Percentiles rank a stretch among this genome's conserved stretches.
Conservation (phyloP, 1,140 invertebrate species). For the Mizuhopecten yessoensis region DNA sequence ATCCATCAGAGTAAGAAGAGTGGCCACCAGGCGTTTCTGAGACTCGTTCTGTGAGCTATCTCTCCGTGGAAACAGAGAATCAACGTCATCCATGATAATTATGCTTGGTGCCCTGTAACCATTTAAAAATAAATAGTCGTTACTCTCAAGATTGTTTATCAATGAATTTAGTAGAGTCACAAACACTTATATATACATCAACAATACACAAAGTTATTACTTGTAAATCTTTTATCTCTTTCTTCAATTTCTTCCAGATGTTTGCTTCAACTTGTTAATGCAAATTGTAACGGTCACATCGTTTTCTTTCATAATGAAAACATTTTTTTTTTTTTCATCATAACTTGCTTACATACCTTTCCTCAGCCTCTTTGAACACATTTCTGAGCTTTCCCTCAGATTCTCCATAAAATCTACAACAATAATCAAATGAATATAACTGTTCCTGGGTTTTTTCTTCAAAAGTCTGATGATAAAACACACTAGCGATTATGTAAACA, state of each 20-base stretch:
- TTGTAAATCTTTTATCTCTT: too few relatives aligned
- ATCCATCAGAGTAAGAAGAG: slow-evolving; percentile 89
- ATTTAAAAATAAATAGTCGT: too few relatives aligned
- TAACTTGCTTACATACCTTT: slow-evolving; percentile 76
- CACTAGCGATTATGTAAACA: background rate
- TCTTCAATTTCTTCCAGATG: too few relatives aligned
- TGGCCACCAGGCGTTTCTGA: slow-evolving; percentile 89
- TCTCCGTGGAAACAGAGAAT: slow-evolving; percentile 98
- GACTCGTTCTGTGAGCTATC: slow-evolving; percentile 87
- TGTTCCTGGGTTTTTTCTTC: too few relatives aligned
- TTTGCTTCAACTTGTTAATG: too few relatives aligned
- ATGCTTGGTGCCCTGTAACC: slow-evolving; percentile 92
- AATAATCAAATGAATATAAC: background rate
- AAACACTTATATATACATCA: too few relatives aligned
- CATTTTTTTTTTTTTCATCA: too few relatives aligned
- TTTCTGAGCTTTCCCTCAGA: slow-evolving; percentile 88
- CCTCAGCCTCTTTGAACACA: slow-evolving; percentile 88
- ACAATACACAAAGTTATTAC: too few relatives aligned
- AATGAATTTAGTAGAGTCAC: too few relatives aligned
- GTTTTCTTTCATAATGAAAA: too few relatives aligned
- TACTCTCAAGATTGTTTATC: too few relatives aligned
- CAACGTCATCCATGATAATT: slow-evolving; percentile 99
- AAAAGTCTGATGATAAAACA: background rate
- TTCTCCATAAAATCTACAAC: slow-evolving; percentile 86
- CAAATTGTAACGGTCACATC: too few relatives aligned